Conservation (phyloP, 2,797 vertebrate species). For the Coreius guichenoti region DNA sequence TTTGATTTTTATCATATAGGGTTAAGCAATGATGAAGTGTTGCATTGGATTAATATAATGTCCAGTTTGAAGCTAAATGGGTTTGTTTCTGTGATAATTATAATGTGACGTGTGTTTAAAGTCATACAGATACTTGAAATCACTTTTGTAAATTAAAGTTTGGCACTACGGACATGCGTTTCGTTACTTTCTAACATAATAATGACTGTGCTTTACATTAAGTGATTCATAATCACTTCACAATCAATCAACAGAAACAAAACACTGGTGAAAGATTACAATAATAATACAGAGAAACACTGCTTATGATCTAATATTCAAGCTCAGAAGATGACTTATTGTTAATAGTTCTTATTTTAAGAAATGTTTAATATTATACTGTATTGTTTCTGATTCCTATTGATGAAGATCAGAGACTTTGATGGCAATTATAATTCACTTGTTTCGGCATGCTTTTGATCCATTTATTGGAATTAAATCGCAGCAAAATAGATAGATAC, state of each 20-base stretch:
- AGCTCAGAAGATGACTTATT: background rate
- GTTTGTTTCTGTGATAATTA: background rate
- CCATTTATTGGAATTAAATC: too few species aligned
- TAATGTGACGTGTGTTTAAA: constrained; percentile 14
- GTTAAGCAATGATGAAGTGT: background rate
- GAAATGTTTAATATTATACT: background rate
- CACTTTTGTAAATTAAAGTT: constrained; percentile 30
- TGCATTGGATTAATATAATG: constrained; percentile 6
- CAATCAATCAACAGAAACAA: background rate
- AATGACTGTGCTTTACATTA: background rate
- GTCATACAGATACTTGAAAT: constrained; percentile 12
- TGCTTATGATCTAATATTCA: background rate
- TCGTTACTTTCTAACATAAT: background rate
- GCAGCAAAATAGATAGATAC: too few species aligned
- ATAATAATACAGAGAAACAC: background rate
- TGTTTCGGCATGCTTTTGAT: too few species aligned
- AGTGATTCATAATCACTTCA: background rate
- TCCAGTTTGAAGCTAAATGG: background rate
- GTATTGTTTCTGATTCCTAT: background rate
- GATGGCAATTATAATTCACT: too few species aligned
- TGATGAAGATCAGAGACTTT: too few species aligned
- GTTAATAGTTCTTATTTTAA: background rate
- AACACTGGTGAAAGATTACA: background rate
- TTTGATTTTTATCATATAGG: background rate
- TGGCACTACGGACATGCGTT: background rate